Conservation (phyloP, 2,797 vertebrate genomes). For the Gymnoscopelus microlampas region DNA sequence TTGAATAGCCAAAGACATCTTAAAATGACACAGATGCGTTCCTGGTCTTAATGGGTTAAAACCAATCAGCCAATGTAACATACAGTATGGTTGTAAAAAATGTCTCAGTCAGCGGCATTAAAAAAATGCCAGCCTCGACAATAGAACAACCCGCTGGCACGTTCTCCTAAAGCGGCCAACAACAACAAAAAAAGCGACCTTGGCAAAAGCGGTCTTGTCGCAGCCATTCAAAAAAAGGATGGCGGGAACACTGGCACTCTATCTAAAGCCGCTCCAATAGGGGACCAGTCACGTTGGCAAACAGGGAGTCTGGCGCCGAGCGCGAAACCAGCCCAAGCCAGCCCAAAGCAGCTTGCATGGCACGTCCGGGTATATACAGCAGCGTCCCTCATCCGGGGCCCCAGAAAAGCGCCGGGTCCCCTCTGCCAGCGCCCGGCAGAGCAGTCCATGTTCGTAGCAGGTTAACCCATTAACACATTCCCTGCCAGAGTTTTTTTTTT, state of each 20-base stretch:
- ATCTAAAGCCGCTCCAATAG: slow-evolving; percentile 56
- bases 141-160: slow-evolving; percentile 53
- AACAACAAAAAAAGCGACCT: slow-evolving; percentile 27
- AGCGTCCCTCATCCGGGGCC: slow-evolving; percentile 46
- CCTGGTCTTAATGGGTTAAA: neutral
- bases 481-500: too few relatives aligned
- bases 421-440: slow-evolving; percentile 55
- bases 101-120: slow-evolving; percentile 15
- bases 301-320: slow-evolving; percentile 58
- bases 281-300: slow-evolving; percentile 59
- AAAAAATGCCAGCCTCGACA: slow-evolving; percentile 34
- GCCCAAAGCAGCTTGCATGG: slow-evolving; percentile 64
- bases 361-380: slow-evolving; percentile 45
- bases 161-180: slow-evolving; percentile 39
- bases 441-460: slow-evolving; percentile 63
- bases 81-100: neutral
- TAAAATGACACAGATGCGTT: too few relatives aligned
- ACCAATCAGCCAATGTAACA: slow-evolving; percentile 9
- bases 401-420: slow-evolving; percentile 30
- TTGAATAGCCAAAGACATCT: too few relatives aligned
- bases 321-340: slow-evolving; percentile 39
- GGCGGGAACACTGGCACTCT: slow-evolving; percentile 59
- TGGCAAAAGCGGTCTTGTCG: slow-evolving; percentile 43
- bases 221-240: slow-evolving; percentile 48
- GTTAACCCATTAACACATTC: too few relatives aligned